A percentile compares a stretch with the other conserved stretches of the same genome.
These are phyloP conservation scores for Dromococcyx pavoninus DNA, from an alignment of 2,797 vertebrate genomes.

Conservation along the genomic window DNA sequence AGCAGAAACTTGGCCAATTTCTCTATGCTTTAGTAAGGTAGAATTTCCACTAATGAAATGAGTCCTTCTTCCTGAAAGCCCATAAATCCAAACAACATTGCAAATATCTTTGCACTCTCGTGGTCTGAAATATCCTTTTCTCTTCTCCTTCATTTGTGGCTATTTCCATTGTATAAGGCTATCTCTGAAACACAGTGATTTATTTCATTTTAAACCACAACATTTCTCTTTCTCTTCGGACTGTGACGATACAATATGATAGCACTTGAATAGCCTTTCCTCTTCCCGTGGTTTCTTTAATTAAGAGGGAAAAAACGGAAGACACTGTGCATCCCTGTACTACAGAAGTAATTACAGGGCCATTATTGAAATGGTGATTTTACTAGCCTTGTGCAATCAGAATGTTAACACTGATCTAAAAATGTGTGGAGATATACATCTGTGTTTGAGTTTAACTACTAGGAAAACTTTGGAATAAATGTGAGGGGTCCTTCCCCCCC, in stretches of 20 bases:
- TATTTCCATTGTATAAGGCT: not conserved
- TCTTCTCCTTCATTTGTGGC: not conserved
- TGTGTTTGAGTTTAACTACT: slow-evolving; percentile 59
- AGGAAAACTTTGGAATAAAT: slow-evolving; percentile 74
- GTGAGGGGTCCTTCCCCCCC: not conserved
- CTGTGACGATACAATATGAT: slow-evolving; percentile 8
- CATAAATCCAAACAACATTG: not conserved
- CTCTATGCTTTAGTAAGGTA: not conserved
- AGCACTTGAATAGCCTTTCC: not conserved
- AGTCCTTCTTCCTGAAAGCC: not conserved
- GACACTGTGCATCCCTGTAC: not conserved
- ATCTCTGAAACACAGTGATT: not conserved
- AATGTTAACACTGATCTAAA: slow-evolving; percentile 44
- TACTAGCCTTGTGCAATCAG: slow-evolving; percentile 26
- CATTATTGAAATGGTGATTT: slow-evolving; percentile 45
- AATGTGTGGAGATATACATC: slow-evolving; percentile 63
- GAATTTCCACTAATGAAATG: not conserved
- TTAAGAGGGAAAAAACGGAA: slow-evolving; percentile 8
- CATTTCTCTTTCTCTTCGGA: slow-evolving; percentile 44
- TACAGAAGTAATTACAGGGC: slow-evolving; percentile 16
- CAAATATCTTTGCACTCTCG: not conserved
- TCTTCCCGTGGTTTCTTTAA: slow-evolving; percentile 14
- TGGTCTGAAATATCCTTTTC: not conserved
- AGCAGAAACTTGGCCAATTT: not conserved
- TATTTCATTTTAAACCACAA: slow-evolving; percentile 33